Percentiles rank a stretch among this genome's conserved stretches.
Evolutionary conservation across 1,140 invertebrate genomes (phyloP).

Genomic region (Drosophila orena): DNA sequence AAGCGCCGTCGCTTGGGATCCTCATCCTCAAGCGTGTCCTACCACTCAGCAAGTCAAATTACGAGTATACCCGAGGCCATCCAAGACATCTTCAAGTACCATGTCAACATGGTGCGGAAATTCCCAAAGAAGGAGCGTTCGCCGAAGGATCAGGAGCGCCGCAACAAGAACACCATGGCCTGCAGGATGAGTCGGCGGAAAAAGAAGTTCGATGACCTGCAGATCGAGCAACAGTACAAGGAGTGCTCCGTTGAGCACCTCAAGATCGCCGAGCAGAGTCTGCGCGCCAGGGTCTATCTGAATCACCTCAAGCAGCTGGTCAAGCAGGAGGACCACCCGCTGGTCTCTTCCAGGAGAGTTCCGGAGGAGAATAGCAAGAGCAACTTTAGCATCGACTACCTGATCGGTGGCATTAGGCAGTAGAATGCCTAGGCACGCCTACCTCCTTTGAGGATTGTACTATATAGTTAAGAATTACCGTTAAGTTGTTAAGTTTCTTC

Average conservation of each 20-base stretch:
- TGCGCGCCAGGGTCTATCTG: conserved; percentile 66
- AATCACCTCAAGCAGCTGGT: conserved; percentile 54
- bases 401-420: conserved; percentile 49
- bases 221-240: conserved; percentile 74
- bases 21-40: conserved; percentile 33
- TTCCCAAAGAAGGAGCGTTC: conserved; percentile 79
- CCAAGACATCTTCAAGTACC: conserved; percentile 74
- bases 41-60: conserved; percentile 38
- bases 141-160: conserved; percentile 76
- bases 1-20: conserved; percentile 57
- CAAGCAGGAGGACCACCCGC: conserved; percentile 19
- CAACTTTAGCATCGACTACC: conserved; percentile 68
- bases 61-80: conserved; percentile 43
- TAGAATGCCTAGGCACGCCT: conserved; percentile 21
- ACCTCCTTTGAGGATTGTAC: not conserved
- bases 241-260: conserved; percentile 54
- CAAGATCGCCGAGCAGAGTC: conserved; percentile 62
- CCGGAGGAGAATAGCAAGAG: conserved; percentile 24
- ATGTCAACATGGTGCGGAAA: conserved; percentile 77
- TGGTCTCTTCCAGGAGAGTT: not conserved
- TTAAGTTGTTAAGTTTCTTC: conserved; percentile 25
- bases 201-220: conserved; percentile 74
- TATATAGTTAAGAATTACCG: conserved; percentile 7
- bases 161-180: conserved; percentile 79
- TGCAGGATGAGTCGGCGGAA: conserved; percentile 74